A percentile compares a stretch with the other conserved stretches of the same genome.
phyloP scores from a whole-genome alignment of 2,888 invertebrate species.

The Megamerina dolium region DNA sequence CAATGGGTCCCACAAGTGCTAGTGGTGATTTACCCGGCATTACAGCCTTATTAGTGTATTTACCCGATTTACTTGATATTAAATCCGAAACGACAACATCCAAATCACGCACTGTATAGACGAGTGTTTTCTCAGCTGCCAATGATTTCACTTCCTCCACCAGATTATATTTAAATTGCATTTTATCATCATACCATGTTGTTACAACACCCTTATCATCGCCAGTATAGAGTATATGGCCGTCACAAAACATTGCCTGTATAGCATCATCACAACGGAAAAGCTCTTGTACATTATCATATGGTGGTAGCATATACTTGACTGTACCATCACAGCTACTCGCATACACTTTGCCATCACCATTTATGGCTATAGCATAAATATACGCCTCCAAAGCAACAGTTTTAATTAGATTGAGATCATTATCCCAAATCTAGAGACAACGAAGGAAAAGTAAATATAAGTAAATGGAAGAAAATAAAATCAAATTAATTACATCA shows the following conservation, averaged over 20 bases:
- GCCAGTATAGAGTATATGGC: slow-evolving; percentile 41
- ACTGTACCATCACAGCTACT: slow-evolving; percentile 48
- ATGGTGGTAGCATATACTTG: slow-evolving; percentile 41
- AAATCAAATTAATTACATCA: slow-evolving; percentile 5
- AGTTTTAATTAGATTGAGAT: slow-evolving; percentile 38
- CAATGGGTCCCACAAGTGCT: slow-evolving; percentile 38
- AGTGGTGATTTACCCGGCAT: slow-evolving; percentile 45
- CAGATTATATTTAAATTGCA: slow-evolving; percentile 46
- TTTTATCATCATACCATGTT: slow-evolving; percentile 46
- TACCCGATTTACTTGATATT: slow-evolving; percentile 40
- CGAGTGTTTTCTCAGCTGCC: slow-evolving; percentile 37
- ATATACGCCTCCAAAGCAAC: slow-evolving; percentile 45
- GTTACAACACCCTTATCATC: slow-evolving; percentile 49
- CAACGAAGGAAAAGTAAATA: slow-evolving; percentile 8
- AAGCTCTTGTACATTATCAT: slow-evolving; percentile 35
- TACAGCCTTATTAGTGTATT: slow-evolving; percentile 43
- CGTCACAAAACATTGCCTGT: slow-evolving; percentile 42
- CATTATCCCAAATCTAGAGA: slow-evolving; percentile 44
- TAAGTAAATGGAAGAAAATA: slow-evolving; percentile 2
- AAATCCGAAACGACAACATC: slow-evolving; percentile 45
- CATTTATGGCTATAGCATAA: slow-evolving; percentile 41
- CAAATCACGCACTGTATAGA: slow-evolving; percentile 46
- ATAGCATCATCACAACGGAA: slow-evolving; percentile 43
- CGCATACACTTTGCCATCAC: slow-evolving; percentile 44
- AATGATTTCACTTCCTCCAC: slow-evolving; percentile 47